Evolutionary conservation across 2,888 invertebrate genomes (phyloP).

Genomic region (Ametastegia equiseti): DNA sequence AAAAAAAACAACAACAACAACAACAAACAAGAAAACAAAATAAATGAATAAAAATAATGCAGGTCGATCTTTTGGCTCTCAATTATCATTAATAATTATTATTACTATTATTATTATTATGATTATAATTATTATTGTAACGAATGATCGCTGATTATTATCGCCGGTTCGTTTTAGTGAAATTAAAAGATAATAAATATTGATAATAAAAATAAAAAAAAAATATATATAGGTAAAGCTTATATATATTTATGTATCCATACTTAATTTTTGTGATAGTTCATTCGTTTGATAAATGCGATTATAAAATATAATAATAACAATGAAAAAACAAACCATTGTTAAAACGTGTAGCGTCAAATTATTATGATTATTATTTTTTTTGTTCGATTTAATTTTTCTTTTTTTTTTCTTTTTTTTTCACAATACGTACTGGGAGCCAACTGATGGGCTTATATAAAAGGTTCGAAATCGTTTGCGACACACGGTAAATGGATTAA

Average conservation of each 20-base stretch:
- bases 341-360: background rate
- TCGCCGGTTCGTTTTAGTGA: background rate
- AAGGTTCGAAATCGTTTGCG: slow-evolving; percentile 60
- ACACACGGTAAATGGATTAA: background rate
- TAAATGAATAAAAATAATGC: no score
- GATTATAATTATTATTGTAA: slow-evolving; percentile 13
- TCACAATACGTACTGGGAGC: slow-evolving; percentile 63
- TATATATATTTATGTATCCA: slow-evolving; percentile 1
- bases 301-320: background rate
- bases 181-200: background rate
- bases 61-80: slow-evolving; percentile 75
- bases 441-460: slow-evolving; percentile 70
- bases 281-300: slow-evolving; percentile 8
- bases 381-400: background rate
- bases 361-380: background rate
- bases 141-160: background rate
- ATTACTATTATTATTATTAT: slow-evolving; percentile 49
- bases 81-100: slow-evolving; percentile 62
- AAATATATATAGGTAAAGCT: background rate
- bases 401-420: background rate
- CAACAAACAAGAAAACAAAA: no score
- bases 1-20: no score
- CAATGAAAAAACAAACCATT: background rate
- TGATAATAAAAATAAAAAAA: background rate
- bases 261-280: slow-evolving; percentile 42